phyloP scores from a whole-genome alignment of 2,888 invertebrate species.

The Meganola albula region DNA sequence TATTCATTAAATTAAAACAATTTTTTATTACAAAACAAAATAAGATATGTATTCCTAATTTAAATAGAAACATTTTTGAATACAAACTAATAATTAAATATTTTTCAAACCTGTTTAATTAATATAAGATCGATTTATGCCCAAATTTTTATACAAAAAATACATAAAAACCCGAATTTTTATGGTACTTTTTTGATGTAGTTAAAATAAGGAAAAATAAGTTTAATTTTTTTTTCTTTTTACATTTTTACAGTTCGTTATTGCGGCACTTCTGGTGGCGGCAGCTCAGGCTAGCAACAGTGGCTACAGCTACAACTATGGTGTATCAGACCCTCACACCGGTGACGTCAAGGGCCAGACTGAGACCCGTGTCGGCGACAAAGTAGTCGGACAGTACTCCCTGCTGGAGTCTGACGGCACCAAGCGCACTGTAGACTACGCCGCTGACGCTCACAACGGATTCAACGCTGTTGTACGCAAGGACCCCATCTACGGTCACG shows the following conservation, averaged over 20 bases:
- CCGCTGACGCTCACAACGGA: slow-evolving; percentile 69
- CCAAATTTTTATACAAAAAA: no score
- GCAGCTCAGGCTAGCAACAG: slow-evolving; percentile 64
- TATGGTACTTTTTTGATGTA: no score
- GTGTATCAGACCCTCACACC: slow-evolving; percentile 64
- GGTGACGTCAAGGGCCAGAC: slow-evolving; percentile 75
- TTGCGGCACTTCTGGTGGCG: slow-evolving; percentile 63
- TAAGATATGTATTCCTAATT: no score
- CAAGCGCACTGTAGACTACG: slow-evolving; percentile 79
- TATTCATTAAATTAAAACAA: no score
- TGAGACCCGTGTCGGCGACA: slow-evolving; percentile 79
- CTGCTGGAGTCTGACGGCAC: slow-evolving; percentile 79
- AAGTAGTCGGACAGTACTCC: slow-evolving; percentile 73
- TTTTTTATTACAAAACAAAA: no score
- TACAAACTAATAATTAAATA: no score
- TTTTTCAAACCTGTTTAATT: no score
- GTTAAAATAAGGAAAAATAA: no score
- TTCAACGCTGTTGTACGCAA: slow-evolving; percentile 75
- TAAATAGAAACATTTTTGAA: no score
- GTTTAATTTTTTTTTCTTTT: no score
- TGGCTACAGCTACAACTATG: slow-evolving; percentile 59
- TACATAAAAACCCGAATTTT: no score
- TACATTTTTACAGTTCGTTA: slow-evolving; percentile 63
- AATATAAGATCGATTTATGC: no score
- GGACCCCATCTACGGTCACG: slow-evolving; percentile 52